Base-by-base conservation (phyloP, 2,888 invertebrate species). In the Amblyteles armatorius region DNA sequence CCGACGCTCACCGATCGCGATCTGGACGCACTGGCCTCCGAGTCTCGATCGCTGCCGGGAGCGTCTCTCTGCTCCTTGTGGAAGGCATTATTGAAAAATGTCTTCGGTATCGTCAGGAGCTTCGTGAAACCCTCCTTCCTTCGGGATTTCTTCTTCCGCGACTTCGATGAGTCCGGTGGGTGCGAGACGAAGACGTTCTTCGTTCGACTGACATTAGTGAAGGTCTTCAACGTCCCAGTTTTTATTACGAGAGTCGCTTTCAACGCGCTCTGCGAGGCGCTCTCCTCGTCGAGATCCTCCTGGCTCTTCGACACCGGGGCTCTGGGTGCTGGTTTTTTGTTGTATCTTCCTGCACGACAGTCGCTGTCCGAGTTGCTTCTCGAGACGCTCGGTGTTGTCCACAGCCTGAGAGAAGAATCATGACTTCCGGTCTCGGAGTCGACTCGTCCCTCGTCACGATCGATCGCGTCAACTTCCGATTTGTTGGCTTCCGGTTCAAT, bases 241-340 rank as follows among this genome's bases (percentile, higher is more conserved):
- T 95, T 95, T 74, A 95, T 92, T 3, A 95, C 94, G 68, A 94
- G 89, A 40, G 93, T 95, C 86, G 94, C 95, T 92, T 94, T 95
- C 44, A 95, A 94, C 86, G 94, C 94, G 40, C 88, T 84, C 88
- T 40, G 88, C 82, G 80, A 87, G 74, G 77, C 83, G 77, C 67
- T 87, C 40, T 85, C 84, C 13, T 77, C 69, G 3, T 86, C 84
- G 40, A 36, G 29, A 63, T 79, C 81, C 6, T 90, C 90, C n/a
- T 89, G 85, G 55, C 83, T 87, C 7, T 65, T 80, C 16, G 86
- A 81, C 22, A 86, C 65, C 0, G 95, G 95, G 11, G 93, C 94
- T 84, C 91, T 93, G 0, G 95, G 95, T 1, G 95, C 95, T 29
- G 93, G 93, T 86, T 93, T 94, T 90, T 95, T 95, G 81, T 95